phyloP scores from a whole-genome alignment of 2,113 vertebrate genomes.

The Triplophysa dalaica region DNA sequence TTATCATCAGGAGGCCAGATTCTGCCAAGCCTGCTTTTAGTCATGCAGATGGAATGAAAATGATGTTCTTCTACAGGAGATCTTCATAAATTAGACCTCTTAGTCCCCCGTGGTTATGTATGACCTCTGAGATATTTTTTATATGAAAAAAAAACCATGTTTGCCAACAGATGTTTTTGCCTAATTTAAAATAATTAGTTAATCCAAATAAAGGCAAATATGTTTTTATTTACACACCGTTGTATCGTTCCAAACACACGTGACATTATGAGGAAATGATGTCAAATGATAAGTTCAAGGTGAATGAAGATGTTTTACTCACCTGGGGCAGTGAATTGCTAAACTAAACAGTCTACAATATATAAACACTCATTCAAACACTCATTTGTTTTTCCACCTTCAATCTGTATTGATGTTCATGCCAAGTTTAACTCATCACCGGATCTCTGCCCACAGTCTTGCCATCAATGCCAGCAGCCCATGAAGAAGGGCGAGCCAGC shows the following conservation, averaged over 20 bases:
- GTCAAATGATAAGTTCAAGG: too few relatives aligned
- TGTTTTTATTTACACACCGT: background rate
- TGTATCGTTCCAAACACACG: background rate
- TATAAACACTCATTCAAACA: background rate
- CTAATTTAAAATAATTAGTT: background rate
- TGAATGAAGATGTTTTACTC: too few relatives aligned
- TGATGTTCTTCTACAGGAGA: constrained; percentile 23
- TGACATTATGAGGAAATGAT: too few relatives aligned
- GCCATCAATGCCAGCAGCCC: constrained; percentile 81
- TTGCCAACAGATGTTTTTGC: background rate
- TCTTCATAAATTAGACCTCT: constrained; percentile 23
- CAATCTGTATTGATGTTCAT: background rate
- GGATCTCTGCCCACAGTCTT: constrained; percentile 73
- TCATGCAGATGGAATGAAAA: constrained; percentile 31
- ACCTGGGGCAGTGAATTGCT: background rate
- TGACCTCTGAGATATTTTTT: background rate
- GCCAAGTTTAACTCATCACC: constrained; percentile 11
- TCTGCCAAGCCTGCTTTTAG: constrained; percentile 29
- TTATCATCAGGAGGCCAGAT: background rate
- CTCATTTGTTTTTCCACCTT: background rate
- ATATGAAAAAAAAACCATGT: too few relatives aligned
- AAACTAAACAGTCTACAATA: background rate
- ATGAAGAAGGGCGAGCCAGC: constrained; percentile 92
- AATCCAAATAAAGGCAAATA: background rate
- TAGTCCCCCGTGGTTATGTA: constrained; percentile 28